These are phyloP conservation scores for Coreius guichenoti DNA, from an alignment of 2,797 vertebrate genomes.

Conservation along the genomic window DNA sequence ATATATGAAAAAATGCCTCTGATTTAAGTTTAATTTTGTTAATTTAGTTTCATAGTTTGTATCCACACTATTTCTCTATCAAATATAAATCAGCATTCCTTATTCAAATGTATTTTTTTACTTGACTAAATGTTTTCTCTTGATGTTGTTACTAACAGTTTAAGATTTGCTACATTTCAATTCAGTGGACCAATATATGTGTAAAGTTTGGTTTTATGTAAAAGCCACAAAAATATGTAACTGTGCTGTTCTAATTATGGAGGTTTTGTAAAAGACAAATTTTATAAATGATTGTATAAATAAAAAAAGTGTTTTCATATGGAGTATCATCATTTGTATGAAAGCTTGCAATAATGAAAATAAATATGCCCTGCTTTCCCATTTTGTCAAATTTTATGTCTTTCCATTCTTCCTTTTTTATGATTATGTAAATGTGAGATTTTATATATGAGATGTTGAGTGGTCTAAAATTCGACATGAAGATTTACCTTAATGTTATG, in stretches of 20 bases:
- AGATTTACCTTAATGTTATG: neutral
- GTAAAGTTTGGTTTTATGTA: slow-evolving; percentile 48
- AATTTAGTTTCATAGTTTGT: neutral
- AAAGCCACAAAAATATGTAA: slow-evolving; percentile 30
- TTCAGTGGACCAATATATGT: slow-evolving; percentile 59
- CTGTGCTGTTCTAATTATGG: slow-evolving; percentile 1
- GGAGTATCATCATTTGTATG: slow-evolving; percentile 76
- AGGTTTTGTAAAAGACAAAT: slow-evolving; percentile 63
- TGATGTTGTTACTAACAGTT: slow-evolving; percentile 49
- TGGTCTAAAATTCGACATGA: neutral
- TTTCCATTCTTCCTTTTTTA: neutral
- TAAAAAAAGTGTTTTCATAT: slow-evolving; percentile 66
- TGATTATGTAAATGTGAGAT: neutral
- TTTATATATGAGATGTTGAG: neutral
- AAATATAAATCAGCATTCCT: slow-evolving; percentile 7
- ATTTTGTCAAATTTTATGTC: slow-evolving; percentile 47
- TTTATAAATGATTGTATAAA: slow-evolving; percentile 79
- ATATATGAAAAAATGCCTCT: neutral
- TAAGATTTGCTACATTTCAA: slow-evolving; percentile 44
- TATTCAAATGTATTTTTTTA: slow-evolving; percentile 37
- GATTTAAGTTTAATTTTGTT: neutral
- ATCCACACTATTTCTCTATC: neutral
- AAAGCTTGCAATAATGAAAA: slow-evolving; percentile 74
- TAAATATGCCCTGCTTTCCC: slow-evolving; percentile 79
- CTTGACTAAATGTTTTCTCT: slow-evolving; percentile 15